phyloP scores from a whole-genome alignment of 2,113 vertebrate genomes.

The Mus spicilegus region DNA sequence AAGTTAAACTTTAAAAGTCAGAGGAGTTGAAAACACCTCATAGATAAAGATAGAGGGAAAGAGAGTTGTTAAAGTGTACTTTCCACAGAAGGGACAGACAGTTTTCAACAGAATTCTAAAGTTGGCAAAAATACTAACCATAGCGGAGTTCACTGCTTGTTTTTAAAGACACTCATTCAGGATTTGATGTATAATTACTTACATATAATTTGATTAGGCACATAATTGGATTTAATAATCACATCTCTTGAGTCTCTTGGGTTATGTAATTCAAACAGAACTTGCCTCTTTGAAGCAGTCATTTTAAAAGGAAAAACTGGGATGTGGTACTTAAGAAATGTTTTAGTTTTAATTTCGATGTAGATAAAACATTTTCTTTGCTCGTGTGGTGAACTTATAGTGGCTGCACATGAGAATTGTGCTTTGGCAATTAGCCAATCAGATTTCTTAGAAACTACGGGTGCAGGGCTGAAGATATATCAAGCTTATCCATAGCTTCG shows the following conservation, averaged over 20 bases:
- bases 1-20: neutral
- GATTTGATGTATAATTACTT: constrained; percentile 51
- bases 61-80: constrained; percentile 15
- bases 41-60: neutral
- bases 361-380: constrained; percentile 26
- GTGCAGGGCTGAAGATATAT: constrained; percentile 22
- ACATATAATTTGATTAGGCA: neutral
- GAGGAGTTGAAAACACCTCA: neutral
- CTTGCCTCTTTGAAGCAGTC: constrained; percentile 43
- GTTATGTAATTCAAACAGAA: constrained; percentile 64
- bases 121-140: constrained; percentile 8
- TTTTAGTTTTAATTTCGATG: constrained; percentile 60
- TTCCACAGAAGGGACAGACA: neutral
- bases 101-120: constrained; percentile 36
- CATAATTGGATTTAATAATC: constrained; percentile 57
- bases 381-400: constrained; percentile 40
- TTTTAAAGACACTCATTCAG: constrained; percentile 47
- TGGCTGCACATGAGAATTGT: constrained; percentile 12
- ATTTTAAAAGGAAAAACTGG: constrained; percentile 28
- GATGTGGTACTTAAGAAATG: constrained; percentile 19
- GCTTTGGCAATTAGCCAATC: constrained; percentile 47
- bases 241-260: neutral
- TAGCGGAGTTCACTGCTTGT: constrained; percentile 34
- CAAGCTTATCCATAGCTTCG: neutral
- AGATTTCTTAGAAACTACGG: constrained; percentile 46